phyloP scores from a whole-genome alignment of 2,888 invertebrate genomes.

The Amphiduros pacificus region DNA sequence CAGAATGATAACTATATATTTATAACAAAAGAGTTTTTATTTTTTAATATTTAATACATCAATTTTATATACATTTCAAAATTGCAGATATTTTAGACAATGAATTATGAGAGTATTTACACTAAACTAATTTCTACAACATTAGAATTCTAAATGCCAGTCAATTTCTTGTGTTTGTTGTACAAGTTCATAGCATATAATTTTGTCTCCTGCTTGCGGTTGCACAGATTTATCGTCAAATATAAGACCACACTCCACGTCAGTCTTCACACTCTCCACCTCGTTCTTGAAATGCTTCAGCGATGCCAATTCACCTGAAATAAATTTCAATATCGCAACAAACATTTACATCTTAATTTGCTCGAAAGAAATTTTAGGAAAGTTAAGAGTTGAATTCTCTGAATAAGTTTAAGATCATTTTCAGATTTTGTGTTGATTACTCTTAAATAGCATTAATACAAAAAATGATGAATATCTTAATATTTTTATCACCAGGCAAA shows the following conservation, averaged over 20 bases:
- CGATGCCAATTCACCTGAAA: conserved; percentile 71
- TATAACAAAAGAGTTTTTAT: too few species aligned
- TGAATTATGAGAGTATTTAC: too few species aligned
- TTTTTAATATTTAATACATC: too few species aligned
- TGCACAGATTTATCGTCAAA: conserved; percentile 69
- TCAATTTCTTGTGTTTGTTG: conserved; percentile 69
- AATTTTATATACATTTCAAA: too few species aligned
- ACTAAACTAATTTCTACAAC: too few species aligned
- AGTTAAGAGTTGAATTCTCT: too few species aligned
- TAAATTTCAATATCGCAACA: neutral
- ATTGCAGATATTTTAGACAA: too few species aligned
- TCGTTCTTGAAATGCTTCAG: conserved; percentile 89
- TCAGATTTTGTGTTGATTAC: neutral
- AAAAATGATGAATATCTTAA: too few species aligned
- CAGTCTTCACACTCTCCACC: conserved; percentile 78
- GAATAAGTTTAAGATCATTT: too few species aligned
- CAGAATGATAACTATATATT: too few species aligned
- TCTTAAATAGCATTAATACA: neutral
- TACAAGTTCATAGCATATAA: conserved; percentile 75
- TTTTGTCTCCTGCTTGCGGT: conserved; percentile 75
- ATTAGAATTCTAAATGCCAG: conserved; percentile 71
- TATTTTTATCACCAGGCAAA: too few species aligned
- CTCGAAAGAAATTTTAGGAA: neutral
- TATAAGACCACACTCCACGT: conserved; percentile 86
- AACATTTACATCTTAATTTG: neutral